Conservation (phyloP, 2,797 vertebrate genomes). For the Sebastes umbrosus region DNA sequence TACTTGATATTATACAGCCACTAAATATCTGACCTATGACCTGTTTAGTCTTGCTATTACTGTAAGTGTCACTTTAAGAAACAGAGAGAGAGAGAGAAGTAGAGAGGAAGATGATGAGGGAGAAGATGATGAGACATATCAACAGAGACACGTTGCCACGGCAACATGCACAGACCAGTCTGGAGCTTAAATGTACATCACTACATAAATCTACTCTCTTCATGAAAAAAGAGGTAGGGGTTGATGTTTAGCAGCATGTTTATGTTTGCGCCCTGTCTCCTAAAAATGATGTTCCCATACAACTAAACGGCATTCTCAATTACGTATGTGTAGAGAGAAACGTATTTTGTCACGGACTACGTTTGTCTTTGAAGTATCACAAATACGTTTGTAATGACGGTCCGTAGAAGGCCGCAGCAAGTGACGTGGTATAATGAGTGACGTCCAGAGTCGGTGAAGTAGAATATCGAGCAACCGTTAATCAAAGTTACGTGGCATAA, state of each 20-base stretch:
- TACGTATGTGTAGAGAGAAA: too few species aligned
- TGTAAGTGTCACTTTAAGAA: slow-evolving; percentile 15
- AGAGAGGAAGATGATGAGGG: neutral
- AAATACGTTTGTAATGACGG: too few species aligned
- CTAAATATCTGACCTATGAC: neutral
- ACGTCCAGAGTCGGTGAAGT: too few species aligned
- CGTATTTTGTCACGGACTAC: too few species aligned
- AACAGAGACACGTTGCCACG: slow-evolving; percentile 26
- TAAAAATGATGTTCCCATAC: too few species aligned
- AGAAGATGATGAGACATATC: slow-evolving; percentile 8
- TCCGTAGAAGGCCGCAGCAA: too few species aligned
- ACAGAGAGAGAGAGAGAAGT: neutral
- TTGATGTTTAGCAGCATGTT: neutral
- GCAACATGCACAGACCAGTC: slow-evolving; percentile 32
- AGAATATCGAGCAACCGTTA: too few species aligned
- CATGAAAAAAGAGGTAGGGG: neutral
- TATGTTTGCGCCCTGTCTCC: neutral
- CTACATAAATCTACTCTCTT: neutral
- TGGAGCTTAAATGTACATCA: slow-evolving; percentile 23
- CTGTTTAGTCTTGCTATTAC: neutral
- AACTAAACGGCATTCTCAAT: too few species aligned
- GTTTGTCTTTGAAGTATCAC: too few species aligned
- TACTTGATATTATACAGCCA: neutral
- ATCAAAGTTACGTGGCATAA: too few species aligned
- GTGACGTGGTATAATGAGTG: too few species aligned